Evolutionary conservation across 2,113 vertebrate genomes (phyloP).

Genomic region (Siniperca knerii): DNA sequence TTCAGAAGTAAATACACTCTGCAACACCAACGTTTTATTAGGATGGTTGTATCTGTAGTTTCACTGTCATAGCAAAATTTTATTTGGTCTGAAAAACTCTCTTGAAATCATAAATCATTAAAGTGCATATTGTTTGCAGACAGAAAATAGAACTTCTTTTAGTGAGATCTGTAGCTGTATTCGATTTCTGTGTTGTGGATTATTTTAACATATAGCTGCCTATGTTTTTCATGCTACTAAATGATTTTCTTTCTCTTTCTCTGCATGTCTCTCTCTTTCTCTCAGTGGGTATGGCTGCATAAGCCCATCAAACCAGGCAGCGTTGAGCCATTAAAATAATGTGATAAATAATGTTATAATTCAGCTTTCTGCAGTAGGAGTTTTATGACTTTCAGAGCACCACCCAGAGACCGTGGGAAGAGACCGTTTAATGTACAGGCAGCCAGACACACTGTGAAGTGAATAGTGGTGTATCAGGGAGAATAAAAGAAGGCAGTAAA

Average conservation of each 20-base stretch:
- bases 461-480: slow-evolving; percentile 6
- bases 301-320: slow-evolving; percentile 37
- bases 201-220: not conserved
- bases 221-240: not conserved
- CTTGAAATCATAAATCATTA: not conserved
- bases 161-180: not conserved
- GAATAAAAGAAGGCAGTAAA: slow-evolving; percentile 14
- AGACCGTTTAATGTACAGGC: slow-evolving; percentile 42
- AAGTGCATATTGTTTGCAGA: not conserved
- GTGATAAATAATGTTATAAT: slow-evolving; percentile 62
- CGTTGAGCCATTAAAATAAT: slow-evolving; percentile 60
- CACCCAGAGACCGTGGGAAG: slow-evolving; percentile 43
- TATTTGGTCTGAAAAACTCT: not conserved
- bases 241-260: not conserved
- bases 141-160: not conserved
- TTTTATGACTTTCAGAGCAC: slow-evolving; percentile 65
- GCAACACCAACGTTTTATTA: not conserved
- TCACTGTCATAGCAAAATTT: not conserved
- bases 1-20: not conserved
- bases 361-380: slow-evolving; percentile 42
- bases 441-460: not conserved
- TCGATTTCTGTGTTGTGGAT: not conserved
- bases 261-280: not conserved
- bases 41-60: not conserved
- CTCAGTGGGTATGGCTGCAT: slow-evolving; percentile 2